Evolutionary conservation across 2,113 vertebrate species (phyloP).

Genomic region (Ophthalmolycus amberensis): DNA sequence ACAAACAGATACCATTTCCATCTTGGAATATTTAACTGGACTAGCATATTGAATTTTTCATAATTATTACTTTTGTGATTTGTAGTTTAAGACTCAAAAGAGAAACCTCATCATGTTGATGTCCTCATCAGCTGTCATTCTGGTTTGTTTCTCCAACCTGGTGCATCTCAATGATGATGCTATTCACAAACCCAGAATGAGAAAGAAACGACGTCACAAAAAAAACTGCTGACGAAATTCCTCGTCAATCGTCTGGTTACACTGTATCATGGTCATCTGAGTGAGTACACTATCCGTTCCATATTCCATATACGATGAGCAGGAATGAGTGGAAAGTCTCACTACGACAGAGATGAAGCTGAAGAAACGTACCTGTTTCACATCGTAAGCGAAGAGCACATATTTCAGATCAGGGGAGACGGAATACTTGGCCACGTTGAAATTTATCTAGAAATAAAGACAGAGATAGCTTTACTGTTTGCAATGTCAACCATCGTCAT

Average conservation of each 20-base stretch:
- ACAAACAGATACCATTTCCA: background rate
- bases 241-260: background rate
- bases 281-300: background rate
- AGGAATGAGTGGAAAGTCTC: background rate
- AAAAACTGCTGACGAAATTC: background rate
- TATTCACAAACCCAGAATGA: background rate
- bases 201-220: background rate
- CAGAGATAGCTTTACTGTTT: background rate
- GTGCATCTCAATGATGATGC: background rate
- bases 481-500: background rate
- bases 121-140: background rate
- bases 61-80: background rate
- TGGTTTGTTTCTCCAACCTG: background rate
- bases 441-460: constrained; percentile 86
- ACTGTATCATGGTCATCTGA: background rate
- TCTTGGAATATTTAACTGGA: background rate
- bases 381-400: constrained; percentile 96
- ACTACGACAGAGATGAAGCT: background rate
- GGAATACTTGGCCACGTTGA: constrained; percentile 94
- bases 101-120: no score
- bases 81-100: background rate
- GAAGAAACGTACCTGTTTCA: constrained; percentile 89
- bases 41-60: background rate
- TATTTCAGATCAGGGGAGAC: constrained; percentile 95
- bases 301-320: background rate